These are phyloP conservation scores for Gymnorhina tibicen DNA, from an alignment of 2,113 vertebrate species.

Conservation along the genomic window DNA sequence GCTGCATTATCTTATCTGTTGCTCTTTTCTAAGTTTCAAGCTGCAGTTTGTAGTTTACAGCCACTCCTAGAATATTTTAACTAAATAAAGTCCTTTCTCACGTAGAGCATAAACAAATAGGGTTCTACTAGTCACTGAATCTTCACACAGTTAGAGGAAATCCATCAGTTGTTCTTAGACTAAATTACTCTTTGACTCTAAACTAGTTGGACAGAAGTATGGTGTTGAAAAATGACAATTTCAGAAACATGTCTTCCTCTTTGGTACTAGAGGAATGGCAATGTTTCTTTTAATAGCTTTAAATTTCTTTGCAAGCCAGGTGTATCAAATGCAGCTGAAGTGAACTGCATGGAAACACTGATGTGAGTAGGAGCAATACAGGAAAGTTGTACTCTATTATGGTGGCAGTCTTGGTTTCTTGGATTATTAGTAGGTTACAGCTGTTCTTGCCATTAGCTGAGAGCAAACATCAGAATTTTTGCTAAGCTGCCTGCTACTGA, in stretches of 20 bases:
- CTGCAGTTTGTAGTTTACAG: neutral
- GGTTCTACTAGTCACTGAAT: neutral
- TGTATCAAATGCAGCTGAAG: neutral
- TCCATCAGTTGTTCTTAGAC: neutral
- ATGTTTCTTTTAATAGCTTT: neutral
- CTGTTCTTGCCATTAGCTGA: neutral
- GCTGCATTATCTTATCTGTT: neutral
- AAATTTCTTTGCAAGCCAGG: neutral
- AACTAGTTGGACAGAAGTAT: neutral
- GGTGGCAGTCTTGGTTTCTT: neutral
- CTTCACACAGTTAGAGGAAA: neutral
- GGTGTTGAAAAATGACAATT: neutral
- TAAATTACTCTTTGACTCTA: neutral
- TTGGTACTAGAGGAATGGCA: neutral
- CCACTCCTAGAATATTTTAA: too few species aligned
- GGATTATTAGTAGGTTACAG: neutral
- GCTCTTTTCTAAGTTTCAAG: neutral
- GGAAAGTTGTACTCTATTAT: neutral
- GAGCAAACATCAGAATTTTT: neutral
- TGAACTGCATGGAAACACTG: neutral
- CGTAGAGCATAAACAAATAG: neutral
- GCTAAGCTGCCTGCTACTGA: neutral
- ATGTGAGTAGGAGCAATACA: neutral
- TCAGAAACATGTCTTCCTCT: neutral
- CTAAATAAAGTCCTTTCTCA: neutral